phyloP scores from a whole-genome alignment of 2,113 vertebrate species.

The Leucoraja erinaceus region DNA sequence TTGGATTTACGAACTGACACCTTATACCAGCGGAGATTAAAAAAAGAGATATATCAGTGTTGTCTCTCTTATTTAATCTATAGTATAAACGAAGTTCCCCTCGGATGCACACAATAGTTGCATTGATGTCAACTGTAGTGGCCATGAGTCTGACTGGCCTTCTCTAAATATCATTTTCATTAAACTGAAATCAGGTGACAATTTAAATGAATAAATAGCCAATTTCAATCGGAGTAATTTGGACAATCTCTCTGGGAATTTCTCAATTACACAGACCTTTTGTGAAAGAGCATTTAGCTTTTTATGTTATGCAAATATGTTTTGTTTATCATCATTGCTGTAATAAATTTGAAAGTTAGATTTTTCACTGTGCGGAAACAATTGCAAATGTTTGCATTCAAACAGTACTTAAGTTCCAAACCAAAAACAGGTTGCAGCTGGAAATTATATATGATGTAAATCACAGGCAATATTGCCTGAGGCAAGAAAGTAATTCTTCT shows the following conservation, averaged over 20 bases:
- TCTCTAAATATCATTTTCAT: background rate
- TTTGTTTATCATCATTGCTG: background rate
- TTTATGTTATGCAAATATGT: background rate
- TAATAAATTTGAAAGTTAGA: slow-evolving; percentile 1
- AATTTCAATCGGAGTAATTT: background rate
- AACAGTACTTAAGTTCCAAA: background rate
- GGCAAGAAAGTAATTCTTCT: background rate
- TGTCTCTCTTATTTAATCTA: background rate
- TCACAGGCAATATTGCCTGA: background rate
- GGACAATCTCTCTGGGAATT: background rate
- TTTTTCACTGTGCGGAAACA: background rate
- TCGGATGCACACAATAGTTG: no score
- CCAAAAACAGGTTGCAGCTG: background rate
- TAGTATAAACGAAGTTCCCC: background rate
- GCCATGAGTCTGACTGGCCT: background rate
- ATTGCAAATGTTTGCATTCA: background rate
- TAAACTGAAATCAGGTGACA: background rate
- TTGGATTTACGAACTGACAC: background rate
- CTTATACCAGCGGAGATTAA: background rate
- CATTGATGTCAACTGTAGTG: background rate
- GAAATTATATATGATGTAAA: background rate
- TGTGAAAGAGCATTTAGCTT: background rate
- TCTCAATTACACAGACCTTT: background rate
- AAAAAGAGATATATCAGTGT: background rate
- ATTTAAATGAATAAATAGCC: background rate